Evolutionary conservation across 2,888 invertebrate genomes (phyloP).

Genomic region (Strigamia transsilvanica): DNA sequence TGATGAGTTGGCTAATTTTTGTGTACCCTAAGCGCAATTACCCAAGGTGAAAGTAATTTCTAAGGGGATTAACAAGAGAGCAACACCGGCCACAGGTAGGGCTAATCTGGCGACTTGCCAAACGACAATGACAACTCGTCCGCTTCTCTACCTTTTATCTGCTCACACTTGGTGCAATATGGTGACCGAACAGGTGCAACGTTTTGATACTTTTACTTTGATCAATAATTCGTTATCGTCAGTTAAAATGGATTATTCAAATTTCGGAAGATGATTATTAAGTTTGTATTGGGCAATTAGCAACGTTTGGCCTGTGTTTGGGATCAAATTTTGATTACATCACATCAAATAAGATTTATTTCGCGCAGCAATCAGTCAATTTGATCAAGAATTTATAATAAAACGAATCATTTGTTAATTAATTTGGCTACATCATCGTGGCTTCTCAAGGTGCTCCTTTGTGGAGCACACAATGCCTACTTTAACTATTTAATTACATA

Average conservation of each 20-base stretch:
- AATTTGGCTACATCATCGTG: too few species aligned
- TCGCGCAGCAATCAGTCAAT: too few species aligned
- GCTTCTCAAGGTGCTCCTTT: too few species aligned
- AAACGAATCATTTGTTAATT: too few species aligned
- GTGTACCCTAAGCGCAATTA: slow-evolving; percentile 45
- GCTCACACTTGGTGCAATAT: background rate
- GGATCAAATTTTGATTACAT: too few species aligned
- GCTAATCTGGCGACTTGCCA: slow-evolving; percentile 14
- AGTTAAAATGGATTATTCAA: background rate
- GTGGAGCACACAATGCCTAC: too few species aligned
- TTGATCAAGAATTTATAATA: too few species aligned
- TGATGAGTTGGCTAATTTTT: slow-evolving; percentile 46
- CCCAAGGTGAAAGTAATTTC: slow-evolving; percentile 42
- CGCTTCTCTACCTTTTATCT: background rate
- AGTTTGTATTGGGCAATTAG: too few species aligned
- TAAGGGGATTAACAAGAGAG: slow-evolving; percentile 53
- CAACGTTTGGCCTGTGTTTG: too few species aligned
- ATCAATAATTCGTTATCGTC: background rate
- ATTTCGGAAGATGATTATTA: too few species aligned
- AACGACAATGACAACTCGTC: slow-evolving; percentile 9
- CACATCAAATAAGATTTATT: too few species aligned
- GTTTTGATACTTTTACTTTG: background rate
- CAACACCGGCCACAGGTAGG: slow-evolving; percentile 54
- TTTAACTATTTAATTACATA: too few species aligned
- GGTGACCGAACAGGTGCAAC: slow-evolving; percentile 24